phyloP scores from a whole-genome alignment of 2,113 vertebrate genomes.

The Callospermophilus lateralis region DNA sequence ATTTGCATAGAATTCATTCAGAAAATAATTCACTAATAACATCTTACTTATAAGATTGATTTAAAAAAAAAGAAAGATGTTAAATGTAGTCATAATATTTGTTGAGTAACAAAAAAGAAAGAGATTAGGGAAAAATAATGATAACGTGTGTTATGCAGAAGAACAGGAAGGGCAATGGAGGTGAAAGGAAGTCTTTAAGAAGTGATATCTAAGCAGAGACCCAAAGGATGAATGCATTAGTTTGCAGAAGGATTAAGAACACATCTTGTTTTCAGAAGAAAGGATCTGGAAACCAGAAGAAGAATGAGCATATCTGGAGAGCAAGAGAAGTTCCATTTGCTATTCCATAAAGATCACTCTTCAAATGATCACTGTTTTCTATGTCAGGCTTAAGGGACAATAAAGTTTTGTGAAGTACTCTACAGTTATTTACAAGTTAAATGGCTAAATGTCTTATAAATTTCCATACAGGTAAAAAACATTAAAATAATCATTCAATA shows the following conservation, averaged over 20 bases:
- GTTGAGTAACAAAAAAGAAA: not conserved
- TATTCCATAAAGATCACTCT: not conserved
- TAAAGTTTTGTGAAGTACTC: not conserved
- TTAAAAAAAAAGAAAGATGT: not conserved
- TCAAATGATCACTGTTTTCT: too few species aligned
- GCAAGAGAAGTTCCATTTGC: not conserved
- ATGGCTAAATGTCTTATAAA: not conserved
- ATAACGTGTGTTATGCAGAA: not conserved
- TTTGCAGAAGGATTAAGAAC: not conserved
- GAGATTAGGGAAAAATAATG: not conserved
- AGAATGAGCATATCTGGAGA: not conserved
- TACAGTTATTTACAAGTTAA: not conserved
- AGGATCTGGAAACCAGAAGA: not conserved
- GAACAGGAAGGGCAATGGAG: not conserved
- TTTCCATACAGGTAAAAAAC: not conserved
- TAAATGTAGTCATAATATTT: not conserved
- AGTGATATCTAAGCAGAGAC: not conserved
- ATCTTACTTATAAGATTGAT: not conserved
- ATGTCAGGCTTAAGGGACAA: not conserved
- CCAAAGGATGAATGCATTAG: not conserved
- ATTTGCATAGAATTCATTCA: not conserved
- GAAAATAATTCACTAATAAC: not conserved
- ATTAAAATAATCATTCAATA: not conserved
- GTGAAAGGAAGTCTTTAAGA: not conserved
- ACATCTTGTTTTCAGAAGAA: not conserved